Percentiles rank a stretch among this genome's conserved stretches.
Conservation (phyloP, 1,140 invertebrate genomes). For the Drosophila sucinea region DNA sequence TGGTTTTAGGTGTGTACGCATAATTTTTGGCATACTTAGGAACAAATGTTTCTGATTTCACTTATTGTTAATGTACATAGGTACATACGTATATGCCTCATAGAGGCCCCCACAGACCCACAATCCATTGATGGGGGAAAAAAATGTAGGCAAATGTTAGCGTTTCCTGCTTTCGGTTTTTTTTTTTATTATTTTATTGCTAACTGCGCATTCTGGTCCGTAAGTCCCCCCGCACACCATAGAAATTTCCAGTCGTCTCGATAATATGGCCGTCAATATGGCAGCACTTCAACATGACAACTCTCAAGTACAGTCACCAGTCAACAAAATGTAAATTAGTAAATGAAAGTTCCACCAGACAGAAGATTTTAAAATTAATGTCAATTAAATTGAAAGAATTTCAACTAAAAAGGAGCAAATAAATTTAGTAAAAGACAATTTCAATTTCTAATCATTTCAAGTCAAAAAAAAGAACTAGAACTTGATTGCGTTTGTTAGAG, state of each 20-base stretch:
- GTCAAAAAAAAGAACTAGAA: too few relatives aligned
- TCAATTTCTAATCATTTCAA: too few relatives aligned
- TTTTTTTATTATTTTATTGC: conserved; percentile 1
- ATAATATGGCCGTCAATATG: conserved; percentile 67
- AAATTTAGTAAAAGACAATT: background rate
- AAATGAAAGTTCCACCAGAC: conserved; percentile 52
- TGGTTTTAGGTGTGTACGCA: conserved; percentile 57
- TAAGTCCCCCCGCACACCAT: background rate
- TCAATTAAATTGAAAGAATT: background rate
- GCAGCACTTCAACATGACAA: conserved; percentile 32
- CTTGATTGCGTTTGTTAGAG: too few relatives aligned
- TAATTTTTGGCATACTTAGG: conserved; percentile 57
- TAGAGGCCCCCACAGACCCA: background rate
- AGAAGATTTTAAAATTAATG: background rate
- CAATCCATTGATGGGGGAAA: background rate
- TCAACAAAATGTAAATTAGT: conserved; percentile 59
- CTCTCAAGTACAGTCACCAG: conserved; percentile 29
- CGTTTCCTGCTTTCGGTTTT: conserved; percentile 72
- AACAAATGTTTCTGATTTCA: conserved; percentile 67
- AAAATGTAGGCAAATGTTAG: conserved; percentile 49
- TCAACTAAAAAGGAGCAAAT: background rate
- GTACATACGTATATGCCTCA: background rate
- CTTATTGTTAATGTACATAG: conserved; percentile 20
- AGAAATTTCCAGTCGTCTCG: conserved; percentile 15
- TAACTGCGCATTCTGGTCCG: conserved; percentile 27